These are phyloP conservation scores for Machaerirhynchus nigripectus DNA, from an alignment of 2,113 vertebrate species.

Conservation along the genomic window DNA sequence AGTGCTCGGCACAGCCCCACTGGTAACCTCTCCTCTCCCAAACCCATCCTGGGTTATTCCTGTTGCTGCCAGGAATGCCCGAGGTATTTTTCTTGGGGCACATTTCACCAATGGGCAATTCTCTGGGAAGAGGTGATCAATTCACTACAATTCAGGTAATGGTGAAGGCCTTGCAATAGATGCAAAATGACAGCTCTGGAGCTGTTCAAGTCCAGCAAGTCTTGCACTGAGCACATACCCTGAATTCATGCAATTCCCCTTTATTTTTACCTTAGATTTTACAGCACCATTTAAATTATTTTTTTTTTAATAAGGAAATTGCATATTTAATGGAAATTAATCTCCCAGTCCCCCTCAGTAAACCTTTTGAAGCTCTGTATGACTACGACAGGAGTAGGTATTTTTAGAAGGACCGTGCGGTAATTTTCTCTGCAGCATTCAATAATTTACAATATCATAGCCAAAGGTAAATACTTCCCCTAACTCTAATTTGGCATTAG, in stretches of 20 bases:
- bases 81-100: background rate
- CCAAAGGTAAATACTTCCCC: constrained; percentile 56
- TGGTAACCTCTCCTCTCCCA: background rate
- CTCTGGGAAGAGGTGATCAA: background rate
- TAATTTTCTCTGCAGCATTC: constrained; percentile 43
- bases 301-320: constrained; percentile 43
- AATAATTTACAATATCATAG: constrained; percentile 56
- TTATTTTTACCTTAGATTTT: constrained; percentile 17
- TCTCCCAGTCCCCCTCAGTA: constrained; percentile 32
- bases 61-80: background rate
- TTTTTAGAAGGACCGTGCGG: constrained; percentile 24
- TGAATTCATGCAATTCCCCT: background rate
- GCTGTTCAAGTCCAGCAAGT: background rate
- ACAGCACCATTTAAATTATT: constrained; percentile 21
- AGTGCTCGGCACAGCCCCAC: background rate
- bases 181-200: background rate
- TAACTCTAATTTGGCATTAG: constrained; percentile 63
- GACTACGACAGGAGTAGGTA: constrained; percentile 27
- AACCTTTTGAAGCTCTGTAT: constrained; percentile 32
- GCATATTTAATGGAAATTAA: constrained; percentile 59
- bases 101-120: background rate
- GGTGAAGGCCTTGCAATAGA: background rate
- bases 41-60: background rate
- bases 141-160: background rate
- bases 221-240: background rate